A percentile compares a stretch with the other conserved stretches of the same genome.
These are phyloP conservation scores for Anoncus sp. DNA, from an alignment of 2,888 invertebrate genomes.

Conservation along the genomic window DNA sequence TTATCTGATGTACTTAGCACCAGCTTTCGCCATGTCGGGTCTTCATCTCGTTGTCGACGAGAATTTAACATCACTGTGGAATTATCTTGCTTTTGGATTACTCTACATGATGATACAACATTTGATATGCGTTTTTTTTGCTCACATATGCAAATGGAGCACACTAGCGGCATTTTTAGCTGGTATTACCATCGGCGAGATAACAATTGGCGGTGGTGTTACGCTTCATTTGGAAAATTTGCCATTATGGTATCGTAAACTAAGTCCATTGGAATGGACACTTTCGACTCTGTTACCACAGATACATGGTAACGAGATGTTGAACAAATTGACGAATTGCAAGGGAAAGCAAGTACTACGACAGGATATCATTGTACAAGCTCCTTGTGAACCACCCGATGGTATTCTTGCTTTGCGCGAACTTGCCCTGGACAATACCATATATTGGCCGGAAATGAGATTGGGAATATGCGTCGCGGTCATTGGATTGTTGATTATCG, in stretches of 20 bases:
- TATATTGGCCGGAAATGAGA: slow-evolving; percentile 84
- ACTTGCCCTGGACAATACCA: slow-evolving; percentile 84
- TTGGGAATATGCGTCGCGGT: slow-evolving; percentile 86
- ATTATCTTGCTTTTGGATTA: slow-evolving; percentile 77
- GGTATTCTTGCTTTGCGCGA: slow-evolving; percentile 86
- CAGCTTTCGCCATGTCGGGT: slow-evolving; percentile 95
- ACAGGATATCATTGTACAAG: slow-evolving; percentile 93
- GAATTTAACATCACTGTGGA: slow-evolving; percentile 78
- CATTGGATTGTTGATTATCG: slow-evolving; percentile 86
- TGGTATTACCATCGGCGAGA: slow-evolving; percentile 77
- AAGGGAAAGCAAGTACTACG: slow-evolving; percentile 89
- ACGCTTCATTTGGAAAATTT: slow-evolving; percentile 79
- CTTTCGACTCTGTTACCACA: slow-evolving; percentile 76
- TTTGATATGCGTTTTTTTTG: slow-evolving; percentile 77
- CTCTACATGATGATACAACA: slow-evolving; percentile 80
- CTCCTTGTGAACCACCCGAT: slow-evolving; percentile 92
- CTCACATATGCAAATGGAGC: slow-evolving; percentile 78
- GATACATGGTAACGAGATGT: slow-evolving; percentile 72
- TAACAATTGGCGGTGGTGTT: slow-evolving; percentile 77
- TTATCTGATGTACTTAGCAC: slow-evolving; percentile 93
- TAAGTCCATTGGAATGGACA: slow-evolving; percentile 80
- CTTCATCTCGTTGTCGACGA: slow-evolving; percentile 85
- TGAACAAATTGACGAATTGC: slow-evolving; percentile 77
- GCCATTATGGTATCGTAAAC: slow-evolving; percentile 78
- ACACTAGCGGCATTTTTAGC: slow-evolving; percentile 76